Conservation (phyloP, 2,113 vertebrate species). For the Neopipo cinnamomea region DNA sequence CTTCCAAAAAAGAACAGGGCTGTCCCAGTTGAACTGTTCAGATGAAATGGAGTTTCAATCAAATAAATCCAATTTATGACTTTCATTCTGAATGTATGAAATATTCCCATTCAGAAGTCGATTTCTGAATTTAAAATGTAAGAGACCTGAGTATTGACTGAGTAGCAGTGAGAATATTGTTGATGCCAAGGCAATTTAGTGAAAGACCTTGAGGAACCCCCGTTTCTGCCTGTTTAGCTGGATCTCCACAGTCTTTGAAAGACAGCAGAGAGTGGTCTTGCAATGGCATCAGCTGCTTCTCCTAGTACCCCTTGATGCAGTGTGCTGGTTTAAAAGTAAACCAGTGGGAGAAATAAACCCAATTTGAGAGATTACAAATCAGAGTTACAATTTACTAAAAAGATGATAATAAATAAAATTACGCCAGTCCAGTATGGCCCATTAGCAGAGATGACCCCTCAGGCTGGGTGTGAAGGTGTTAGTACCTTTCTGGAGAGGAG, state of each 20-base stretch:
- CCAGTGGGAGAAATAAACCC: no score
- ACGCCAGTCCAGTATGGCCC: no score
- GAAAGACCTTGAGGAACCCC: not conserved
- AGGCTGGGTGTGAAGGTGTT: no score
- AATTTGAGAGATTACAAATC: no score
- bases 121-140: not conserved
- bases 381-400: no score
- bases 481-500: no score
- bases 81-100: not conserved
- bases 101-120: not conserved
- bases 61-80: not conserved
- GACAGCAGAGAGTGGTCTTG: not conserved
- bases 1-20: not conserved
- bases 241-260: not conserved
- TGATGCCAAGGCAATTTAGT: not conserved
- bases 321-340: no score
- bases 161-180: not conserved
- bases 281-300: not conserved
- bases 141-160: not conserved
- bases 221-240: not conserved
- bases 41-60: not conserved
- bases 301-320: not conserved
- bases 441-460: no score
- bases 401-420: no score
- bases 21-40: not conserved